A percentile compares a stretch with the other conserved stretches of the same genome.
phyloP scores from a whole-genome alignment of 2,888 invertebrate species.

The Metacarcinus magister region DNA sequence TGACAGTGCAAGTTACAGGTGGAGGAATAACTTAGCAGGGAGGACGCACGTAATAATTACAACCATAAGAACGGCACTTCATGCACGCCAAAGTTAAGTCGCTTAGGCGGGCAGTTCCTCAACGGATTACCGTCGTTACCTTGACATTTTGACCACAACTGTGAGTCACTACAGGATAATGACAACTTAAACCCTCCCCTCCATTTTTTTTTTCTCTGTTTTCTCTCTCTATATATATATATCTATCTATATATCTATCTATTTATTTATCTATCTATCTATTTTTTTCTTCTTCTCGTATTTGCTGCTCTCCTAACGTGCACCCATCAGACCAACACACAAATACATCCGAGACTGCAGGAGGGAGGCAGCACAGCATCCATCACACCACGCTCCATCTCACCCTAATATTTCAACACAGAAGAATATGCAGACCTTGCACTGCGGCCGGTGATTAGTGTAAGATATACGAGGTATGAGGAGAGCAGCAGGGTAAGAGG shows the following conservation, averaged over 20 bases:
- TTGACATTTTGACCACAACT: not conserved
- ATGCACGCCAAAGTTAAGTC: constrained; percentile 32
- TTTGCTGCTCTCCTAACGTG: not conserved
- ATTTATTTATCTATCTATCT: not conserved
- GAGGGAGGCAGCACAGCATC: not conserved
- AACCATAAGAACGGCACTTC: not conserved
- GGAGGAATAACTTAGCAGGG: not conserved
- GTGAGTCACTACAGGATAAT: not conserved
- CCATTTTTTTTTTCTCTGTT: not conserved
- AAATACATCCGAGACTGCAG: not conserved
- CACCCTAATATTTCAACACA: constrained; percentile 32
- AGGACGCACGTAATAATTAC: not conserved
- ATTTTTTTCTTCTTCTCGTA: not conserved
- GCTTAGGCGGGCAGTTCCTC: not conserved
- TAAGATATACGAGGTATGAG: constrained; percentile 34
- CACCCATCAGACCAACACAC: constrained; percentile 42
- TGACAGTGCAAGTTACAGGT: not conserved
- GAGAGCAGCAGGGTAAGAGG: not conserved
- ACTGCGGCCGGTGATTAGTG: constrained; percentile 53
- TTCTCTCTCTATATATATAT: not conserved
- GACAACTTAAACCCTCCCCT: not conserved
- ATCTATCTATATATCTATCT: no score
- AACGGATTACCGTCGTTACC: not conserved
- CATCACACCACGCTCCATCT: constrained; percentile 49
- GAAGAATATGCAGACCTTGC: constrained; percentile 51